phyloP scores from a whole-genome alignment of 2,113 vertebrate species.

The Corythornis madagascariensis region DNA sequence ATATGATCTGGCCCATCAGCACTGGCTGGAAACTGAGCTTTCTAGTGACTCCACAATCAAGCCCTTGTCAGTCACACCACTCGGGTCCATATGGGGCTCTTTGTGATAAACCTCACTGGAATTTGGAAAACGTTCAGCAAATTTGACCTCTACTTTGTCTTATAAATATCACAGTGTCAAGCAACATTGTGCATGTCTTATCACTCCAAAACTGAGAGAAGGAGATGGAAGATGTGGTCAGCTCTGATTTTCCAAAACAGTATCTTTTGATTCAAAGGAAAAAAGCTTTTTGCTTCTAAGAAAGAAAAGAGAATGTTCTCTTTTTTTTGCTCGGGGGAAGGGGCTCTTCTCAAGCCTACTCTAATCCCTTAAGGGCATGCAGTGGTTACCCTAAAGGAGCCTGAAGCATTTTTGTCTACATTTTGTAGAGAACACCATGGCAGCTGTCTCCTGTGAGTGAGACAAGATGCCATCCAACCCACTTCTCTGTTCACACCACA shows the following conservation, averaged over 20 bases:
- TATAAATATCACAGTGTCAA: conserved; percentile 70
- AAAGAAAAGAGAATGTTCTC: background rate
- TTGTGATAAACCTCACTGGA: conserved; percentile 67
- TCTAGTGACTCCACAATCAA: conserved; percentile 34
- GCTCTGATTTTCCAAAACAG: conserved; percentile 47
- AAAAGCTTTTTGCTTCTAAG: conserved; percentile 9
- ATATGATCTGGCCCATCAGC: background rate
- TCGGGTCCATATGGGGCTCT: conserved; percentile 43
- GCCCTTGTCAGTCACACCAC: conserved; percentile 37
- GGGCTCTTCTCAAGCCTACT: background rate
- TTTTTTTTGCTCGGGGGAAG: background rate
- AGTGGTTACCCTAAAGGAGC: background rate
- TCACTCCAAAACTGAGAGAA: conserved; percentile 16
- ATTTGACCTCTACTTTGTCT: conserved; percentile 67
- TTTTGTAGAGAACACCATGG: background rate
- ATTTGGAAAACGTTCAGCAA: conserved; percentile 69
- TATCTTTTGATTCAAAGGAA: conserved; percentile 28
- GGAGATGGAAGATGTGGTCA: conserved; percentile 40
- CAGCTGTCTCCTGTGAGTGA: background rate
- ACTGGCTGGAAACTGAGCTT: conserved; percentile 10
- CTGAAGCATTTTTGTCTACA: background rate
- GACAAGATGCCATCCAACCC: background rate
- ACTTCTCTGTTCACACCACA: background rate
- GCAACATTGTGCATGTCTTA: conserved; percentile 40
- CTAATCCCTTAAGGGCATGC: background rate